phyloP scores from a whole-genome alignment of 2,797 vertebrate genomes.

The Parauchenoglanis ngamensis region DNA sequence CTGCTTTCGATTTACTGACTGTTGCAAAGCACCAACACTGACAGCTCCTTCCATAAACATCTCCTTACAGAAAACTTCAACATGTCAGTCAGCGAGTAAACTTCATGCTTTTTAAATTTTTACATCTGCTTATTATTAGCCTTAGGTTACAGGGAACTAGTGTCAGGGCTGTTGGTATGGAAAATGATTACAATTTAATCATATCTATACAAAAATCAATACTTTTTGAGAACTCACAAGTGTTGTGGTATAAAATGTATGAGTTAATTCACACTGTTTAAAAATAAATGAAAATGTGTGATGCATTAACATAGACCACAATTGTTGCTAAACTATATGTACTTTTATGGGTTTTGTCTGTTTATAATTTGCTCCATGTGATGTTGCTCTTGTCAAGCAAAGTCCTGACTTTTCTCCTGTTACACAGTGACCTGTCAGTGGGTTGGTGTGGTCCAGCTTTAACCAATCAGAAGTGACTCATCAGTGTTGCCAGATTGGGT shows the following conservation, averaged over 20 bases:
- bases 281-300: no score
- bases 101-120: background rate
- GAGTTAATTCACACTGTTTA: no score
- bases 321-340: background rate
- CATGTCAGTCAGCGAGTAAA: background rate
- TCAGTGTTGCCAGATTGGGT: background rate
- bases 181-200: background rate
- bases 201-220: no score
- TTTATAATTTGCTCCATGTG: background rate
- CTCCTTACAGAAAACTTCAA: background rate
- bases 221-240: no score
- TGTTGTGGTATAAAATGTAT: no score
- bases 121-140: background rate
- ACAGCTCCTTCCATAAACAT: no score
- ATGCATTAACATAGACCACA: background rate
- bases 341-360: background rate
- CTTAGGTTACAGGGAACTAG: background rate
- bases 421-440: background rate
- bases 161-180: background rate
- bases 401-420: background rate
- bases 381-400: background rate
- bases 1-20: no score
- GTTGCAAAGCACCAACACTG: background rate
- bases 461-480: background rate
- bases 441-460: background rate